A percentile compares a stretch with the other conserved stretches of the same genome.
phyloP scores from a whole-genome alignment of 1,140 invertebrate genomes.

The Macrotrachela quadricornifera region DNA sequence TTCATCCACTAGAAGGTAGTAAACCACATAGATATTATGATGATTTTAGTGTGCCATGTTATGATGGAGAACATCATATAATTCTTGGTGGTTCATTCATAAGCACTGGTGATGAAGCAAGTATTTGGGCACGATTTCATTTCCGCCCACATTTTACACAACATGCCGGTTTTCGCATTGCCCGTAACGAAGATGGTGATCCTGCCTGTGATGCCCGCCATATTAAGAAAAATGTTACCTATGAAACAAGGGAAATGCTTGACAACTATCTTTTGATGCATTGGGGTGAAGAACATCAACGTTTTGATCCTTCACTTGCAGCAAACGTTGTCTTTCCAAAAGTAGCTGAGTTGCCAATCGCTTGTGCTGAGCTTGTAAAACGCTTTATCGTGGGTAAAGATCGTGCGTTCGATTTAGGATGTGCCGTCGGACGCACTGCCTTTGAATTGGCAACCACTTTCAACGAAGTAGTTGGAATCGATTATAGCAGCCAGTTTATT shows the following conservation, averaged over 20 bases:
- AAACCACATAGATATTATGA: slow-evolving; percentile 16
- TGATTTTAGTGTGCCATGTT: slow-evolving; percentile 26
- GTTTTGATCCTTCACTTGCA: too few species aligned
- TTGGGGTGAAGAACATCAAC: too few species aligned
- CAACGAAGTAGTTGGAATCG: slow-evolving; percentile 25
- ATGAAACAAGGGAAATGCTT: too few species aligned
- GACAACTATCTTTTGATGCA: too few species aligned
- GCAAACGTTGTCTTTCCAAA: too few species aligned
- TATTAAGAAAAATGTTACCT: too few species aligned
- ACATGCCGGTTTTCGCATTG: slow-evolving; percentile 22
- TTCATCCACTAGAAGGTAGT: slow-evolving; percentile 18
- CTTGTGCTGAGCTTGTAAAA: too few species aligned
- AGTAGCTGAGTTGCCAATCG: too few species aligned
- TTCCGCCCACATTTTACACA: slow-evolving; percentile 26
- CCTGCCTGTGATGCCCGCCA: too few species aligned
- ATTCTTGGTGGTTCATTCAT: slow-evolving; percentile 15
- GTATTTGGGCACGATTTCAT: slow-evolving; percentile 18
- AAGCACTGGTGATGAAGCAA: slow-evolving; percentile 18
- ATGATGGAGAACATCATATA: slow-evolving; percentile 26
- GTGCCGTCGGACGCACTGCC: slow-evolving; percentile 25
- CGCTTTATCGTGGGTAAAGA: too few species aligned
- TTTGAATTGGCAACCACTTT: slow-evolving; percentile 24
- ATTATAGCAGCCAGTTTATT: slow-evolving; percentile 26
- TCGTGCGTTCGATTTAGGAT: slow-evolving; percentile 12
- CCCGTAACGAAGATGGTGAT: slow-evolving; percentile 5